Evolutionary conservation across 2,888 invertebrate genomes (phyloP).

Genomic region (Andrena chrysosceles): DNA sequence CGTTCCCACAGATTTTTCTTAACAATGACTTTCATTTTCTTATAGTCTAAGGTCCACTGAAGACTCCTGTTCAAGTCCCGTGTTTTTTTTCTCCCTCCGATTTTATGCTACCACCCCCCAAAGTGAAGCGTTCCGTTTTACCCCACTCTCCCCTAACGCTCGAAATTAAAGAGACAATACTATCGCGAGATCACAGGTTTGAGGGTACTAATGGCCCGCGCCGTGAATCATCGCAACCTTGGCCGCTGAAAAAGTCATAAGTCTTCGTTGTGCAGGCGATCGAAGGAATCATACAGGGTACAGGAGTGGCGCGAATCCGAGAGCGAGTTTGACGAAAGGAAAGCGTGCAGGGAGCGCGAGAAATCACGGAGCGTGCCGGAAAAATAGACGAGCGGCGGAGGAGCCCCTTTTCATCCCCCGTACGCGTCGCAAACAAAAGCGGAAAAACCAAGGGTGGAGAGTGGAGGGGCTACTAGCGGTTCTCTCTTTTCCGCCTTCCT

Average conservation of each 20-base stretch:
- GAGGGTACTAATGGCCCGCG: too few relatives aligned
- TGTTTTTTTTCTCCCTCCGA: too few relatives aligned
- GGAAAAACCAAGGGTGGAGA: slow-evolving; percentile 60
- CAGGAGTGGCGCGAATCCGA: too few relatives aligned
- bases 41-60: too few relatives aligned
- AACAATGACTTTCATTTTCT: too few relatives aligned
- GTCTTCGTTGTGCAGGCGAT: neutral
- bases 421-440: slow-evolving; percentile 62
- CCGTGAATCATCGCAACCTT: too few relatives aligned
- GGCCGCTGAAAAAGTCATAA: too few relatives aligned
- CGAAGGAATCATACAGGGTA: neutral
- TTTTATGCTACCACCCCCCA: too few relatives aligned
- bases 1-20: too few relatives aligned
- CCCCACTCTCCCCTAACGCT: neutral
- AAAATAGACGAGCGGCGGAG: slow-evolving; percentile 34
- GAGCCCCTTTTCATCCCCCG: neutral
- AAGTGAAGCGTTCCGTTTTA: too few relatives aligned
- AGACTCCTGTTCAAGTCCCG: too few relatives aligned
- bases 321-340: too few relatives aligned
- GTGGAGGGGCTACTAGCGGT: slow-evolving; percentile 41
- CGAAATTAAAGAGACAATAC: neutral
- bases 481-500: slow-evolving; percentile 41
- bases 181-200: slow-evolving; percentile 32
- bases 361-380: slow-evolving; percentile 33
- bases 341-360: neutral